Percentiles rank a stretch among this genome's conserved stretches.
phyloP scores from a whole-genome alignment of 2,888 invertebrate species.

The Drosophila tripunctata region DNA sequence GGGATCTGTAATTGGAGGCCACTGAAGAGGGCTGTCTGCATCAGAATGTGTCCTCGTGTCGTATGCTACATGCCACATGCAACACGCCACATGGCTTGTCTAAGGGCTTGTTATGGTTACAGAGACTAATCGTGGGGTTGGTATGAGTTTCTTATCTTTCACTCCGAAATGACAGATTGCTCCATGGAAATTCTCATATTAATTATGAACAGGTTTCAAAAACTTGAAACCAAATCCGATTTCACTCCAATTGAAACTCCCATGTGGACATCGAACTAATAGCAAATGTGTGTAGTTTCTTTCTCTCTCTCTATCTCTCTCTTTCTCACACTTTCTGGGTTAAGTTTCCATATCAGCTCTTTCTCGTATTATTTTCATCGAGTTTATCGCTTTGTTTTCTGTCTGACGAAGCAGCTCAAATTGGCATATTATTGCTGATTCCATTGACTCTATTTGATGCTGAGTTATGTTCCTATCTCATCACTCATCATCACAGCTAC shows the following conservation, averaged over 20 bases:
- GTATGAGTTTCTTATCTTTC: conserved; percentile 26
- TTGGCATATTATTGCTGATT: conserved; percentile 23
- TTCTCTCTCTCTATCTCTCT: not conserved
- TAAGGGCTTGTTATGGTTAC: conserved; percentile 20
- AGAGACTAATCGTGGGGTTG: conserved; percentile 4
- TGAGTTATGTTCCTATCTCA: conserved; percentile 41
- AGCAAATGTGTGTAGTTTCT: conserved; percentile 28
- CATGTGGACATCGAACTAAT: conserved; percentile 44
- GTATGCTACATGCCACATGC: conserved; percentile 18
- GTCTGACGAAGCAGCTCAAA: conserved; percentile 19
- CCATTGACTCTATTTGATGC: conserved; percentile 20
- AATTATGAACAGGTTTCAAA: conserved; percentile 55
- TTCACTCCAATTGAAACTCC: conserved; percentile 18
- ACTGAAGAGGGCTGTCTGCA: conserved; percentile 44
- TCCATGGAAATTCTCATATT: conserved; percentile 63
- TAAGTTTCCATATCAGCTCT: conserved; percentile 31
- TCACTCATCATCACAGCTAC: conserved; percentile 33
- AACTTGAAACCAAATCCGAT: conserved; percentile 37
- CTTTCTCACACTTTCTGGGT: conserved; percentile 1
- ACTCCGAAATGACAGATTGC: conserved; percentile 44
- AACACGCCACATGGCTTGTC: conserved; percentile 10
- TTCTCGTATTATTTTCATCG: conserved; percentile 6
- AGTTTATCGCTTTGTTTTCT: conserved; percentile 39
- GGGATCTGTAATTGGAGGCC: conserved; percentile 63
- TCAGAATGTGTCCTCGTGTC: conserved; percentile 2